Evolutionary conservation across 2,797 vertebrate species (phyloP).

Genomic region (Anolis apletophallus): DNA sequence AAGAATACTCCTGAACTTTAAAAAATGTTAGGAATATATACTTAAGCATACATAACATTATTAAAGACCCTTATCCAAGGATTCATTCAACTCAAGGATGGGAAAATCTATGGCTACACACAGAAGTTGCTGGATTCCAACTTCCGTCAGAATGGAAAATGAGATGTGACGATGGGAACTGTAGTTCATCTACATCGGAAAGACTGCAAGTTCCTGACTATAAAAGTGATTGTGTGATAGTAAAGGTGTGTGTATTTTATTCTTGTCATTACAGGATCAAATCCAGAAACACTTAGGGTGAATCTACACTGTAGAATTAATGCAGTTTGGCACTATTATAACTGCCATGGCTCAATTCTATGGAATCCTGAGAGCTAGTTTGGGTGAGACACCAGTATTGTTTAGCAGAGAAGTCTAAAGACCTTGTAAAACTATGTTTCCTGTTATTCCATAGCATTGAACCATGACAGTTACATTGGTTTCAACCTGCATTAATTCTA

Average conservation of each 20-base stretch:
- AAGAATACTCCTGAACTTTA: background rate
- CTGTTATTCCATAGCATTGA: no score
- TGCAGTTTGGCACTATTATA: no score
- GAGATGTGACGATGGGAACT: background rate
- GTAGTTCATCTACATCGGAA: background rate
- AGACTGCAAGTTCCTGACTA: background rate
- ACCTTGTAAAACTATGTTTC: no score
- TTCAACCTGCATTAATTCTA: no score
- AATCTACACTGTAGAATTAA: no score
- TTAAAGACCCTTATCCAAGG: background rate
- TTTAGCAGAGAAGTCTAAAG: no score
- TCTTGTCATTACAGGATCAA: background rate
- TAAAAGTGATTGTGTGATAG: background rate
- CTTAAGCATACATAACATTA: background rate
- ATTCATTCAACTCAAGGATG: background rate
- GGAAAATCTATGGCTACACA: background rate
- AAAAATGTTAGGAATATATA: background rate
- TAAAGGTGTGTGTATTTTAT: background rate
- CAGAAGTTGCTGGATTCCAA: background rate
- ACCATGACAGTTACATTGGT: no score
- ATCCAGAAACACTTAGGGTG: background rate
- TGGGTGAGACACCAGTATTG: no score
- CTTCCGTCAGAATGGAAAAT: background rate
- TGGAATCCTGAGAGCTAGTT: no score
- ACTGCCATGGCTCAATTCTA: no score